Conservation (phyloP, 1,140 invertebrate species). For the Oryctes rhinoceros region DNA sequence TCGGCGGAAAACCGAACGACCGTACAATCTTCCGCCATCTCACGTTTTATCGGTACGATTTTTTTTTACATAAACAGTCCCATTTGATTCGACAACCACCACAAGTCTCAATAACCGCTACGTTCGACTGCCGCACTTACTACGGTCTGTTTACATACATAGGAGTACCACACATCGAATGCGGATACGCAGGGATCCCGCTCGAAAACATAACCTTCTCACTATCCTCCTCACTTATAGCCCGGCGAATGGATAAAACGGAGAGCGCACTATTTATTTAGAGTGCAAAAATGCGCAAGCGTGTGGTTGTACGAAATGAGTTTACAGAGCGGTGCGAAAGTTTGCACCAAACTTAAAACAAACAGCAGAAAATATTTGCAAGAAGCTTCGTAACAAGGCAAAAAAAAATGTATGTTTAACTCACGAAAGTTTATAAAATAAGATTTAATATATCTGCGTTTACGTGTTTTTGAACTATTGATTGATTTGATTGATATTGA, state of each 20-base stretch:
- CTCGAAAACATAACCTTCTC: not conserved
- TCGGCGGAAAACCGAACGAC: constrained; percentile 60
- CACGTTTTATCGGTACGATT: constrained; percentile 12
- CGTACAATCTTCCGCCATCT: constrained; percentile 57
- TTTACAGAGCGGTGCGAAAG: not conserved
- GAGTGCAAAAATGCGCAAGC: constrained; percentile 23
- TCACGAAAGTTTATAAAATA: too few relatives aligned
- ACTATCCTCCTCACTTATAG: not conserved
- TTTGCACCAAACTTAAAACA: not conserved
- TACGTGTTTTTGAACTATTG: too few relatives aligned
- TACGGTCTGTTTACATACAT: not conserved
- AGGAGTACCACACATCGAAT: not conserved
- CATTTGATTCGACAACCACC: not conserved
- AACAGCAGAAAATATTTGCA: too few relatives aligned
- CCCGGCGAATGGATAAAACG: not conserved
- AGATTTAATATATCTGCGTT: too few relatives aligned
- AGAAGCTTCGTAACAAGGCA: too few relatives aligned
- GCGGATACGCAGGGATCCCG: constrained; percentile 7
- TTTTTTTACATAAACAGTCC: constrained; percentile 14
- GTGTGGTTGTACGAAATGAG: not conserved
- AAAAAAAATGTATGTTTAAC: too few relatives aligned
- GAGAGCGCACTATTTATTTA: not conserved
- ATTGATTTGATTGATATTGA: too few relatives aligned
- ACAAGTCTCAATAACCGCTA: not conserved
- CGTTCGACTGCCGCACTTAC: not conserved